A percentile compares a stretch with the other conserved stretches of the same genome.
These are phyloP conservation scores for Conus betulinus DNA, from an alignment of 1,140 invertebrate species.

Conservation along the genomic window DNA sequence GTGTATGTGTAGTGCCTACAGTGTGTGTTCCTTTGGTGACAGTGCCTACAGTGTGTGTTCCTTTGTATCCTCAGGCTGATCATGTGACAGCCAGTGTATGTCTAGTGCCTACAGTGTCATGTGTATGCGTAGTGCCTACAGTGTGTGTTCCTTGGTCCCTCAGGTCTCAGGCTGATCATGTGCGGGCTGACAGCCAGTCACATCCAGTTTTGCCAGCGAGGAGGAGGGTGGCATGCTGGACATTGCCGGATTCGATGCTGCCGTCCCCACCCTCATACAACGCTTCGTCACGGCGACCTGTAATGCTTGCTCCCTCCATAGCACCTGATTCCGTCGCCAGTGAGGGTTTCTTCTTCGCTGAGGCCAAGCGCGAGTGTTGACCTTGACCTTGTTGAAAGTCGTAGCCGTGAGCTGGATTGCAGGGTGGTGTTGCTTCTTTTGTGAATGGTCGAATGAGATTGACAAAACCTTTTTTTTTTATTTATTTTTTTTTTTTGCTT, in stretches of 20 bases:
- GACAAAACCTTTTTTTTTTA: background rate
- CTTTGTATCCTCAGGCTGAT: too few relatives aligned
- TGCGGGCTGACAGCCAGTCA: slow-evolving; percentile 60
- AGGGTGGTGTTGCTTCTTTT: too few relatives aligned
- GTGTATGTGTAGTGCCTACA: too few relatives aligned
- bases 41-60: too few relatives aligned
- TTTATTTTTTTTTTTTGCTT: background rate
- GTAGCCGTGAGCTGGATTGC: too few relatives aligned
- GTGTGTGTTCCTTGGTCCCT: too few relatives aligned
- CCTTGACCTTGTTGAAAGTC: background rate
- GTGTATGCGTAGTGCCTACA: too few relatives aligned
- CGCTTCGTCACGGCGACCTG: slow-evolving; percentile 62
- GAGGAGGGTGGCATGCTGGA: slow-evolving; percentile 78
- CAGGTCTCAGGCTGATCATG: background rate
- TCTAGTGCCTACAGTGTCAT: too few relatives aligned
- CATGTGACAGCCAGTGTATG: too few relatives aligned
- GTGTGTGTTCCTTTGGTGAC: too few relatives aligned
- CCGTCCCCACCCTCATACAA: slow-evolving; percentile 78
- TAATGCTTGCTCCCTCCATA: background rate
- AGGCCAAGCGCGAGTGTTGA: background rate
- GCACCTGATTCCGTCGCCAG: background rate
- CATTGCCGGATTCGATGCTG: slow-evolving; percentile 80
- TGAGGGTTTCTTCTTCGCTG: background rate
- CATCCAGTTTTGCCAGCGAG: slow-evolving; percentile 73
- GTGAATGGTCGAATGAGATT: background rate